Evolutionary conservation across 2,797 vertebrate genomes (phyloP), one percentile per base, ranked within the genome.

Genomic region (Adrianichthys oophorus): DNA sequence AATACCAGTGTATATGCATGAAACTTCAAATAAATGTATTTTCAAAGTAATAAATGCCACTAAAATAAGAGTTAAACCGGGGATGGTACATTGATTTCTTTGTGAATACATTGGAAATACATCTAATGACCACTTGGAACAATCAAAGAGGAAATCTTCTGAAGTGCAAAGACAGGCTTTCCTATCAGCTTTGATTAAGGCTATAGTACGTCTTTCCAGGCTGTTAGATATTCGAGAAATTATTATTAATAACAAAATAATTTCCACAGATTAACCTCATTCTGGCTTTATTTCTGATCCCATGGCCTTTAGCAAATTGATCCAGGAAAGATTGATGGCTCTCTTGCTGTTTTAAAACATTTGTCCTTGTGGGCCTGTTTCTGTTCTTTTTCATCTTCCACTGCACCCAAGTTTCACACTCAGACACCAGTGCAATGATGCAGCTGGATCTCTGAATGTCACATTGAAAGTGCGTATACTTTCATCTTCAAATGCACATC

Each of bases 191-290:
- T 92, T 89, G 80, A 93, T 93, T 93, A 93, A 82, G 24, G 57
- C 70, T 78, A 81, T 70, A 90, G 88, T 93, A 90, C 69, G 78
- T 93, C 92, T 92, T 92, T 87, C 82, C 81, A 59, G 79, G 83
- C 74, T 64, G 76, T 88, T 90, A 81, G 76, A 90, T 89, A 84
- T 91, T 84, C 90, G 86, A 92, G 87, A 92, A 92, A 93, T 92
- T 86, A 90, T 92, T 92, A 93, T 93, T 93, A 92, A 93, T 93
- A 92, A 91, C 89, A 76, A 90, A 88, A 91, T 92, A 90, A 93
- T 93, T 92, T 91, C 87, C 87, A 80, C 78, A 91, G 86, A 93
- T 92, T 93, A 93, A 93, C 92, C 92, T 76, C 90, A 81, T 85
- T 85, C 91, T 76, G 71, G 83, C 86, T 88, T 86, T 89, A 86